Conservation (phyloP, 2,888 invertebrate species). For the Hoplodrina blanda region DNA sequence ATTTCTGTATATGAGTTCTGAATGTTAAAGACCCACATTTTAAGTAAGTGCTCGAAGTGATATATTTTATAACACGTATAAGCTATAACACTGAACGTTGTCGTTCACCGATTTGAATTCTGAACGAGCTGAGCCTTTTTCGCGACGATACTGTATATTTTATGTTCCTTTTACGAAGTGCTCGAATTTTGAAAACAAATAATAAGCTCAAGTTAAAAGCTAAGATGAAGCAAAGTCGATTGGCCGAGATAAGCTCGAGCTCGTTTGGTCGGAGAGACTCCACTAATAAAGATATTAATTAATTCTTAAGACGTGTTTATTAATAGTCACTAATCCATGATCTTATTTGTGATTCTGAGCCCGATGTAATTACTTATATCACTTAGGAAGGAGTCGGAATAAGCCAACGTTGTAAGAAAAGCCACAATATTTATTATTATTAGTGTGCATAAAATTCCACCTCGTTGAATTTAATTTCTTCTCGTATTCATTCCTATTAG, state of each 20-base stretch:
- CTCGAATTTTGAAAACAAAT: constrained; percentile 48
- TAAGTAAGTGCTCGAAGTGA: constrained; percentile 38
- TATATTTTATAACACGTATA: constrained; percentile 57
- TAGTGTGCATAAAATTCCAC: constrained; percentile 32
- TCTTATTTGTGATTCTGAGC: constrained; percentile 34
- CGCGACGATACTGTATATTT: constrained; percentile 57
- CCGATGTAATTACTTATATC: constrained; percentile 14
- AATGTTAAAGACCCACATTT: constrained; percentile 17
- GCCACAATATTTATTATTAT: constrained; percentile 29
- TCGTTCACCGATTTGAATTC: constrained; percentile 62
- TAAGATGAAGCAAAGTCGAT: constrained; percentile 34
- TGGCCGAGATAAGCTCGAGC: constrained; percentile 35
- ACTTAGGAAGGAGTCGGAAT: background rate
- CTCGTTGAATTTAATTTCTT: constrained; percentile 38
- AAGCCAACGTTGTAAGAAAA: constrained; percentile 8
- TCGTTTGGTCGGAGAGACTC: constrained; percentile 23
- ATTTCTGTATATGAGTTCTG: constrained; percentile 1
- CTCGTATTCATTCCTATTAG: constrained; percentile 9
- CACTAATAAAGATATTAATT: constrained; percentile 48
- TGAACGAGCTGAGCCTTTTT: constrained; percentile 51
- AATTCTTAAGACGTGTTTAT: constrained; percentile 34
- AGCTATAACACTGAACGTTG: constrained; percentile 57
- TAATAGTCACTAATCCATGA: constrained; percentile 48
- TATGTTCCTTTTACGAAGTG: constrained; percentile 41
- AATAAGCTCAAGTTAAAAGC: constrained; percentile 49